phyloP scores from a whole-genome alignment of 2,888 invertebrate genomes.

The Microchrysa polita region DNA sequence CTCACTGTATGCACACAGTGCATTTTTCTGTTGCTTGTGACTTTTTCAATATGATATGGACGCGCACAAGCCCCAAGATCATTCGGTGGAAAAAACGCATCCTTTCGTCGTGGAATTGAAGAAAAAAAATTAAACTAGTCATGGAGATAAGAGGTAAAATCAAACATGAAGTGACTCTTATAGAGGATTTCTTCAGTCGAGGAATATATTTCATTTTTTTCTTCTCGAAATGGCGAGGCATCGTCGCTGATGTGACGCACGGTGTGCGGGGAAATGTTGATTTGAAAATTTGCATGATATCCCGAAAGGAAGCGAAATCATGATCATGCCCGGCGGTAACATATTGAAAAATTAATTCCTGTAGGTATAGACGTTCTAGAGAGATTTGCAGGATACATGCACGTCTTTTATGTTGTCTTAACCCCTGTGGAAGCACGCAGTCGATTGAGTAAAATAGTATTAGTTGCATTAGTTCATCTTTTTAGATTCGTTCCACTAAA shows the following conservation, averaged over 20 bases:
- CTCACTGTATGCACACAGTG: not conserved
- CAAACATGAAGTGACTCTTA: conserved; percentile 3
- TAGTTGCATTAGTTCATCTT: no score
- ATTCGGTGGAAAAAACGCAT: conserved; percentile 30
- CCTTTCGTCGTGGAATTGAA: conserved; percentile 16
- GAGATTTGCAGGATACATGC: conserved; percentile 5
- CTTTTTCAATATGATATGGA: conserved; percentile 22
- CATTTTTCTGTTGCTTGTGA: conserved; percentile 22
- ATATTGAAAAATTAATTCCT: conserved; percentile 51
- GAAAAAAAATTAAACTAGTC: conserved; percentile 24
- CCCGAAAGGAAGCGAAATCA: conserved; percentile 39
- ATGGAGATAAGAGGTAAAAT: conserved; percentile 24
- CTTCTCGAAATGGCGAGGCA: not conserved
- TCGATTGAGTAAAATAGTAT: no score
- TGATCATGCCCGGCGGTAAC: conserved; percentile 48
- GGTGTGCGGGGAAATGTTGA: conserved; percentile 17
- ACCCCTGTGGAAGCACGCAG: not conserved
- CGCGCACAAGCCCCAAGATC: not conserved
- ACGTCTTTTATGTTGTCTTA: conserved; percentile 13
- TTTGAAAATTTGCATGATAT: conserved; percentile 43
- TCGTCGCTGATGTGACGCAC: not conserved
- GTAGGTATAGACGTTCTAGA: conserved; percentile 9
- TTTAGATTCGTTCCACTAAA: no score
- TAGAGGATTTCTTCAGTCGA: not conserved
- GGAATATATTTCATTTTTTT: not conserved